phyloP scores from a whole-genome alignment of 2,113 vertebrate species.

The Bubalus kerabau region DNA sequence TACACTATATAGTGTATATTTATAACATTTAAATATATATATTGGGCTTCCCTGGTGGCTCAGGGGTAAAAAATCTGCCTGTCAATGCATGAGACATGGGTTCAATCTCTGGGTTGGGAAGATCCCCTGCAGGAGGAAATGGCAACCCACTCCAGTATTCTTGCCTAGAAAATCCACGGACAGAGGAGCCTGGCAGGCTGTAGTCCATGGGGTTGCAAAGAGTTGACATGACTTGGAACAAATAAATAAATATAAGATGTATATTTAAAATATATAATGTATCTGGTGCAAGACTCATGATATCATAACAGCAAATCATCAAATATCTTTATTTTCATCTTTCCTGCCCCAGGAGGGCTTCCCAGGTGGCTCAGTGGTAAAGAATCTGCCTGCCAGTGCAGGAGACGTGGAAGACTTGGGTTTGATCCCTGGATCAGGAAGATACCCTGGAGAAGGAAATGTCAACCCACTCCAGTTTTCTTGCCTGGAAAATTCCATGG shows the following conservation, averaged over 20 bases:
- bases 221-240: background rate
- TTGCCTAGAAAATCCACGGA: background rate
- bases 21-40: background rate
- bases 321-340: constrained; percentile 13
- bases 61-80: background rate
- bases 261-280: background rate
- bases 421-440: background rate
- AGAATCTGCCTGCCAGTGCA: background rate
- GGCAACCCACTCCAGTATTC: background rate
- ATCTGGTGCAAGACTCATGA: background rate
- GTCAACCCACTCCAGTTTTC: background rate
- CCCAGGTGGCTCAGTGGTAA: background rate
- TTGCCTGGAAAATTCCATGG: background rate
- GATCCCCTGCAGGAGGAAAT: background rate
- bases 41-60: background rate
- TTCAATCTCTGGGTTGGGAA: background rate
- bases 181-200: background rate
- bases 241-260: background rate
- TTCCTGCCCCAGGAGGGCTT: background rate
- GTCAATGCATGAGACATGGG: background rate
- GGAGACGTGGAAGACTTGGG: background rate
- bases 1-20: background rate
- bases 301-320: background rate
- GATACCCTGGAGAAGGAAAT: background rate
- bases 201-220: background rate